These are phyloP conservation scores for Phocides pigmalion DNA, from an alignment of 1,140 invertebrate species.

Conservation along the genomic window DNA sequence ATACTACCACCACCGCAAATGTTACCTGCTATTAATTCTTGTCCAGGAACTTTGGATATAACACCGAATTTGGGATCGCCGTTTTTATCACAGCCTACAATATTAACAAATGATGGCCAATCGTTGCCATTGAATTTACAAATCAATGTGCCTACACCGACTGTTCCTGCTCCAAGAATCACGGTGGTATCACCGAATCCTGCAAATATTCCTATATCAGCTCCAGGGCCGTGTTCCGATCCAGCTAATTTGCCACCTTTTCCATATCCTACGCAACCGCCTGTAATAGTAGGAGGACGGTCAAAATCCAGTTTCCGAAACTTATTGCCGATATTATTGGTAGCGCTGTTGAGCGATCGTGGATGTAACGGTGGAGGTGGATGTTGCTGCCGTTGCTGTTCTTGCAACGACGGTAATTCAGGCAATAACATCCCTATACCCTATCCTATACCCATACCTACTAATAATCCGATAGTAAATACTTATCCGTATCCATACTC, in stretches of 20 bases:
- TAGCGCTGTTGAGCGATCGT: conserved; percentile 47
- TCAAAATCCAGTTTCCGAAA: conserved; percentile 46
- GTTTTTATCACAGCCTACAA: neutral
- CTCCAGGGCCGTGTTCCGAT: neutral
- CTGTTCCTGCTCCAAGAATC: conserved; percentile 37
- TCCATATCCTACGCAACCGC: conserved; percentile 26
- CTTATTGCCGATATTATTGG: conserved; percentile 52
- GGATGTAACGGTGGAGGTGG: conserved; percentile 32
- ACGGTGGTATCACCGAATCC: conserved; percentile 43
- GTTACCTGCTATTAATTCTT: conserved; percentile 25
- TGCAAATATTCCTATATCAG: conserved; percentile 1
- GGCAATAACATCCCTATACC: conserved; percentile 43
- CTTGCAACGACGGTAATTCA: conserved; percentile 31
- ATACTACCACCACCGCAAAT: conserved; percentile 24
- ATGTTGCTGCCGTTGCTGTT: conserved; percentile 43
- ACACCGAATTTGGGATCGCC: conserved; percentile 3
- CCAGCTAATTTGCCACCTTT: conserved; percentile 19
- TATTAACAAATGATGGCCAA: conserved; percentile 21
- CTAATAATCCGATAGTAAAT: conserved; percentile 42
- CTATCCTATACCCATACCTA: conserved; percentile 49
- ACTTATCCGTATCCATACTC: conserved; percentile 26
- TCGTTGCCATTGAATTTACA: conserved; percentile 46
- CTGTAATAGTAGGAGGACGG: conserved; percentile 41
- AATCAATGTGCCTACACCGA: conserved; percentile 52
- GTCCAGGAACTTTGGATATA: conserved; percentile 18